Evolutionary conservation across 1,140 invertebrate species (phyloP).

Genomic region (Drosophila persimilis): DNA sequence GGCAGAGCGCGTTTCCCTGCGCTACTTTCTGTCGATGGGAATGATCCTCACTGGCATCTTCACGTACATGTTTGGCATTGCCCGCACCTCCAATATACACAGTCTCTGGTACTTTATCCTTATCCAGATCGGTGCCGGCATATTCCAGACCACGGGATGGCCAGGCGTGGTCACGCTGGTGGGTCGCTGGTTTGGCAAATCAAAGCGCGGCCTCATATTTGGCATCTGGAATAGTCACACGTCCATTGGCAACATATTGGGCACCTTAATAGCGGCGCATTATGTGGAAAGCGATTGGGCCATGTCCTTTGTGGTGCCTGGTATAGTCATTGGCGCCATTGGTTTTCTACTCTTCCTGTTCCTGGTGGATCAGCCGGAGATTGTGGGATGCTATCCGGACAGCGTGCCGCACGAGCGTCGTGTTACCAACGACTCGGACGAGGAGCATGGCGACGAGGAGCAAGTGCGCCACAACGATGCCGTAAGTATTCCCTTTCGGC

Average conservation of each 20-base stretch:
- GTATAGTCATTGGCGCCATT: conserved; percentile 90
- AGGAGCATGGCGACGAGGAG: conserved; percentile 57
- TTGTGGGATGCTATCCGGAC: conserved; percentile 87
- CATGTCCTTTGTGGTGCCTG: conserved; percentile 95
- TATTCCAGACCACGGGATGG: conserved; percentile 94
- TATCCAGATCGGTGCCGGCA: conserved; percentile 91
- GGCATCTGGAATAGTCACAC: conserved; percentile 99
- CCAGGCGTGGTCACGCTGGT: conserved; percentile 96
- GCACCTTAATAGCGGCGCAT: conserved; percentile 91
- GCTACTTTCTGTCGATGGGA: conserved; percentile 94
- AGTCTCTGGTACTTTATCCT: conserved; percentile 92
- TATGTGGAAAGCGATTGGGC: conserved; percentile 96
- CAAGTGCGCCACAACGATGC: conserved; percentile 51
- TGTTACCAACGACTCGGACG: conserved; percentile 70
- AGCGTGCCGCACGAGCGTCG: conserved; percentile 35
- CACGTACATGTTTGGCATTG: conserved; percentile 95
- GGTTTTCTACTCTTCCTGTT: conserved; percentile 95
- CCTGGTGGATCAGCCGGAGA: conserved; percentile 90
- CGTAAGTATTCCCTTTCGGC: conserved; percentile 49
- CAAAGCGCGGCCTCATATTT: conserved; percentile 95
- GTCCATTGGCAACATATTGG: conserved; percentile 97
- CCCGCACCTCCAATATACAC: conserved; percentile 92
- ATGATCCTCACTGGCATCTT: conserved; percentile 95
- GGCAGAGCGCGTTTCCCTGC: conserved; percentile 94
- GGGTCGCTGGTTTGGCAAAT: conserved; percentile 97